A percentile compares a stretch with the other conserved stretches of the same genome.
Evolutionary conservation across 2,888 invertebrate genomes (phyloP).

Genomic region (Coenonympha arcania): DNA sequence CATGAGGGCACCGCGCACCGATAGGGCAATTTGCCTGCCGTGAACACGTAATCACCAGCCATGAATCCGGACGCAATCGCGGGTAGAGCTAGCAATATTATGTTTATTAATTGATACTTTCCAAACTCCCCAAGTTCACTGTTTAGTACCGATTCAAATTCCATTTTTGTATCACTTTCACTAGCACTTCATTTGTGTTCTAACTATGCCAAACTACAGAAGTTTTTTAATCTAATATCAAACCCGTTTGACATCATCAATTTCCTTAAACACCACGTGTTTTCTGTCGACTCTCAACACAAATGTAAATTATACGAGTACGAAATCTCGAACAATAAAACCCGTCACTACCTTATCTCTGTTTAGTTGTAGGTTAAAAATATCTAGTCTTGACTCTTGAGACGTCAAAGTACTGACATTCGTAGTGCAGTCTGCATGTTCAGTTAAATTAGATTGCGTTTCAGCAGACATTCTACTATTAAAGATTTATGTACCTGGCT

Average conservation of each 20-base stretch:
- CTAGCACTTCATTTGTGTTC: too few species aligned
- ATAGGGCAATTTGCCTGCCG: slow-evolving; percentile 53
- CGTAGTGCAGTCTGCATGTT: background rate
- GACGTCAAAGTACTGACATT: slow-evolving; percentile 5
- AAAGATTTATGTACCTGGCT: too few species aligned
- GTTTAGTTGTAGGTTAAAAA: slow-evolving; percentile 17
- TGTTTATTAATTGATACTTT: slow-evolving; percentile 52
- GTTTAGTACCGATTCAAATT: slow-evolving; percentile 53
- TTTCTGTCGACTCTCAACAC: background rate
- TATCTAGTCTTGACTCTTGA: slow-evolving; percentile 18
- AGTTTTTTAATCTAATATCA: background rate
- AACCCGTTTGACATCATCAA: background rate
- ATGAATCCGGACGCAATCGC: slow-evolving; percentile 52
- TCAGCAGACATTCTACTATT: too few species aligned
- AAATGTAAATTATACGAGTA: background rate
- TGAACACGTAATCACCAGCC: slow-evolving; percentile 62
- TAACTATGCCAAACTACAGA: slow-evolving; percentile 4
- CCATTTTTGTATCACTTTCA: slow-evolving; percentile 37
- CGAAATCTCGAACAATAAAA: slow-evolving; percentile 25
- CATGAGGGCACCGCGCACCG: slow-evolving; percentile 54
- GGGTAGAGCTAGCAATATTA: slow-evolving; percentile 47
- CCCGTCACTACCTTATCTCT: slow-evolving; percentile 30
- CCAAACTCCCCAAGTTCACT: slow-evolving; percentile 56
- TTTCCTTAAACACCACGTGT: background rate
- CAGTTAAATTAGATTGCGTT: too few species aligned